phyloP scores from a whole-genome alignment of 2,888 invertebrate species.

The Callyntrura sp. region DNA sequence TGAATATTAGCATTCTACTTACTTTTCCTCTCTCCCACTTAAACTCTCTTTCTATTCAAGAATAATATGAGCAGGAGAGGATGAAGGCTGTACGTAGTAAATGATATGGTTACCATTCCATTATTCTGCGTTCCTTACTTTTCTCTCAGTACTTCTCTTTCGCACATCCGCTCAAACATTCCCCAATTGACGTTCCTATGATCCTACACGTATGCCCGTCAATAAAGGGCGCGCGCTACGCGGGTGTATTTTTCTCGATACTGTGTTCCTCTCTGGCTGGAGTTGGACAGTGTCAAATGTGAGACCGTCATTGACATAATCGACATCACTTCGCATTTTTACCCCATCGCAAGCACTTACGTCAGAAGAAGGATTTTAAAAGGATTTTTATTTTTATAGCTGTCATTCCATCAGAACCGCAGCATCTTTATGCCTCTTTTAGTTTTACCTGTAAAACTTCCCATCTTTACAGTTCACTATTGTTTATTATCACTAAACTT shows the following conservation, averaged over 20 bases:
- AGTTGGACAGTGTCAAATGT: background rate
- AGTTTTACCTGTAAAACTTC: too few species aligned
- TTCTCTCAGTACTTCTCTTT: background rate
- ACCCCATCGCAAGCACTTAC: background rate
- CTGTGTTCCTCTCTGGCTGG: background rate
- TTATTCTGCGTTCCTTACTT: background rate
- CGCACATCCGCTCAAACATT: background rate
- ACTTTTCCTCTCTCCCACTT: background rate
- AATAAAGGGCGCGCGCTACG: too few species aligned
- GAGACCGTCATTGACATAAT: background rate
- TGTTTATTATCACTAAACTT: too few species aligned
- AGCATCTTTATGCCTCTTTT: background rate
- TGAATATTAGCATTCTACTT: constrained; percentile 42
- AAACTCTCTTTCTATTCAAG: background rate
- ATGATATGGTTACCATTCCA: background rate
- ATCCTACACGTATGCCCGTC: too few species aligned
- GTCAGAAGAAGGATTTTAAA: constrained; percentile 9
- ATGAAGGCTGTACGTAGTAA: background rate
- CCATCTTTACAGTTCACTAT: too few species aligned
- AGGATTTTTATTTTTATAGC: constrained; percentile 59
- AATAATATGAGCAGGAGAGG: background rate
- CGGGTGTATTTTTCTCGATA: background rate
- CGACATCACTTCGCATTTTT: constrained; percentile 15
- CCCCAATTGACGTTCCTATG: too few species aligned
- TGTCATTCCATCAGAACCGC: constrained; percentile 1